Percentiles rank a stretch among this genome's conserved stretches.
These are phyloP conservation scores for Platynereis dumerilii DNA, from an alignment of 2,888 invertebrate genomes.

Conservation along the genomic window DNA sequence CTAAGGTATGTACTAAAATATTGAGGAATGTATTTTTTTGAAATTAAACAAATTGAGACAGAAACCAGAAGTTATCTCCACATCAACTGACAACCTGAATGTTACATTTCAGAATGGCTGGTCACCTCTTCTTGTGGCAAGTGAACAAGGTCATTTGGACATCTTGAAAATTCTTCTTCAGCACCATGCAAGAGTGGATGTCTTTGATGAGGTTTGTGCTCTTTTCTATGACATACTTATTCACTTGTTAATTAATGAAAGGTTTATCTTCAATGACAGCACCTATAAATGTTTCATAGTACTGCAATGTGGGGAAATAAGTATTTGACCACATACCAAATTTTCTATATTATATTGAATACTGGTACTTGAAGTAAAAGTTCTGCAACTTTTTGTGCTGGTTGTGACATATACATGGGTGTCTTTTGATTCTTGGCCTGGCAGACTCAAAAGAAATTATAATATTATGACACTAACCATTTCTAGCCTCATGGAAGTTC, in stretches of 20 bases:
- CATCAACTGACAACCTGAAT: too few species aligned
- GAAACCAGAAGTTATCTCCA: too few species aligned
- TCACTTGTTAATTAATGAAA: not conserved
- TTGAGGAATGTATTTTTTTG: too few species aligned
- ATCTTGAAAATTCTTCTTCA: constrained; percentile 82
- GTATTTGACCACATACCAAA: not conserved
- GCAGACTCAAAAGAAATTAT: too few species aligned
- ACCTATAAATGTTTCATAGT: too few species aligned
- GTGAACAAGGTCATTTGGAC: constrained; percentile 93
- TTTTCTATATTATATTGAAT: not conserved
- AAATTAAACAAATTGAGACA: not conserved
- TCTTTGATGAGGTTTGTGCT: constrained; percentile 85
- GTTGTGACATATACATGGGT: too few species aligned
- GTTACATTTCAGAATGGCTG: constrained; percentile 70
- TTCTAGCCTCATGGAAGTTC: too few species aligned
- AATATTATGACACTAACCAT: too few species aligned
- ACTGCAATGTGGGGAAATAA: too few species aligned
- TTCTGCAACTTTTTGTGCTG: too few species aligned
- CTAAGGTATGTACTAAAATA: constrained; percentile 74
- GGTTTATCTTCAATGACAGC: not conserved
- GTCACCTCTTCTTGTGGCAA: constrained; percentile 96
- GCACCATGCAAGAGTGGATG: constrained; percentile 97
- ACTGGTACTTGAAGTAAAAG: too few species aligned
- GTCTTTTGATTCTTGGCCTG: too few species aligned
- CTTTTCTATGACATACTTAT: not conserved